Evolutionary conservation across 1,140 invertebrate genomes (phyloP), one percentile per base, ranked within the genome.

Genomic region (Yoshiicerus persimilis): DNA sequence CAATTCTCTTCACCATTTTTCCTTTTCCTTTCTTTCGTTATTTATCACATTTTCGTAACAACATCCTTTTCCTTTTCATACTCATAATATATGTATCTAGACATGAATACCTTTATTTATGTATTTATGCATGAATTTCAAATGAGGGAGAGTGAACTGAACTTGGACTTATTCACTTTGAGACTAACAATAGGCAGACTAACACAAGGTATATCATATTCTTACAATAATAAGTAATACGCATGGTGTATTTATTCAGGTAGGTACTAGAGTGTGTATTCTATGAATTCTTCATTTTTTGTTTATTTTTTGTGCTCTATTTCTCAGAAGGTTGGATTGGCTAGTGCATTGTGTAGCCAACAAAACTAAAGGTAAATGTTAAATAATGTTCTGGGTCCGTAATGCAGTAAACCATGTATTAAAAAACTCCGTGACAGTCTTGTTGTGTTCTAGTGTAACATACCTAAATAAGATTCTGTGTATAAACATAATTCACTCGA

Each of bases 11-110:
- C 27, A 80, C 9, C 27, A 36, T 80, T 80, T 80, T 80, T 80
- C 30, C 32, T 16, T 30, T 36, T 80, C 32, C 75, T 36, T 32
- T 70, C 23, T 38, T 80, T 38, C 75, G 20, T 80, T 80, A 80
- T 80, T 80, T 80, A 80, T 80, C 75, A 70, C 64, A 36, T 38
- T 80, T 38, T 80, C 75, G 75, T 80, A 80, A 80, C 34, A 80
- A 38, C 70, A 77, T 77, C 75, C 75, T 80, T 80, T 80, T 80
- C 75, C 75, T 34, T 80, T 38, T 30, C 27, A 66, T 66, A 66
- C 64, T 25, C 64, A 27, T 66, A 66, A 66, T 66, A 66, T 30
- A 66, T 66, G 23, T 27, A 66, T 13, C 23, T 66, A 66, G 64
- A 66, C 20, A 66, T 30, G 64, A 66, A 30, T 13, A 56, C 47